phyloP scores from a whole-genome alignment of 2,888 invertebrate genomes.

The Callyntrura guangdongensis region DNA sequence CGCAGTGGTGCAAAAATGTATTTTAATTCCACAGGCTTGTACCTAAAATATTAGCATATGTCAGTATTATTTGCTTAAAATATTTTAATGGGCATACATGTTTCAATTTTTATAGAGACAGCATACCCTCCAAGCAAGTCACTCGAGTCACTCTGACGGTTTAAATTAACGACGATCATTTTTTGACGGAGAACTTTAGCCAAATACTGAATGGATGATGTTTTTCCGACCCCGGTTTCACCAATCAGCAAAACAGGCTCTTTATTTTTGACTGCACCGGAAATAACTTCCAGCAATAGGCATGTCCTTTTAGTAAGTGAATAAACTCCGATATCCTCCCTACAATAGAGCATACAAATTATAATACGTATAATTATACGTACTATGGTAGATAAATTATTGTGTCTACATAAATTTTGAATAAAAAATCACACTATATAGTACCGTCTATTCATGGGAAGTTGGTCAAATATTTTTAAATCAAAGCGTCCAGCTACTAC shows the following conservation, averaged over 20 bases:
- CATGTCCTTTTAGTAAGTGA: conserved; percentile 94
- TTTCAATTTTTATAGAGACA: too few relatives aligned
- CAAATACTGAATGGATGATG: conserved; percentile 96
- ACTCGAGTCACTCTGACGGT: conserved; percentile 98
- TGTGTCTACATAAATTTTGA: conserved; percentile 27
- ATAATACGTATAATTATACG: neutral
- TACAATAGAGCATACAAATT: conserved; percentile 43
- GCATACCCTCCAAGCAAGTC: conserved; percentile 96
- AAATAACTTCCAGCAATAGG: conserved; percentile 94
- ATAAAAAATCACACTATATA: too few relatives aligned
- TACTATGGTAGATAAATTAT: neutral
- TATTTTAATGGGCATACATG: too few relatives aligned
- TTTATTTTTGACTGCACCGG: conserved; percentile 92
- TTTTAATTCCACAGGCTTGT: conserved; percentile 97
- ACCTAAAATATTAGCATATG: too few relatives aligned
- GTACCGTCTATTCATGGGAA: too few relatives aligned
- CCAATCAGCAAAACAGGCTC: conserved; percentile 98
- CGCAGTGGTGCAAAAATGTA: conserved; percentile 93
- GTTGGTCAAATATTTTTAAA: conserved; percentile 84
- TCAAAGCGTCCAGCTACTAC: conserved; percentile 91
- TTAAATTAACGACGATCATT: conserved; percentile 98
- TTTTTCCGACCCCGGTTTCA: conserved; percentile 99
- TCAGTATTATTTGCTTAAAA: too few relatives aligned
- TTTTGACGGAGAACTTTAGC: conserved; percentile 94
- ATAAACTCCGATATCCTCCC: conserved; percentile 87